Conservation (phyloP, 2,113 vertebrate genomes). For the Pteruthius melanotis region DNA sequence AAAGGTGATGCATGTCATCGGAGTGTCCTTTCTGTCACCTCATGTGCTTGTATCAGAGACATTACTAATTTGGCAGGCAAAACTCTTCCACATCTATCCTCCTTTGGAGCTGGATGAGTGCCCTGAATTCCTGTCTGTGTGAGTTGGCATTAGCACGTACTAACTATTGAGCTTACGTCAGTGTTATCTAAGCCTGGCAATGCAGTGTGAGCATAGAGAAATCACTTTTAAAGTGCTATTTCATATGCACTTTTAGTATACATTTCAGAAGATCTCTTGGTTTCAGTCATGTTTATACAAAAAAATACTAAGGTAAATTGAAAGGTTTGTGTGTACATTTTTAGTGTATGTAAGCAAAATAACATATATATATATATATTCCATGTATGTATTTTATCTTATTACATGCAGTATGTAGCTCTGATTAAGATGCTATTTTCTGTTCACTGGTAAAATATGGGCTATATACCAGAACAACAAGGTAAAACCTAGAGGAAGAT, state of each 20-base stretch:
- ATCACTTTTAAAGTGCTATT: not conserved
- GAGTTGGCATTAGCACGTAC: slow-evolving; percentile 6
- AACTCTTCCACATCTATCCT: slow-evolving; percentile 24
- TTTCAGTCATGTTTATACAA: not conserved
- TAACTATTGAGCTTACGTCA: slow-evolving; percentile 19
- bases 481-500: not conserved
- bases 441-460: not conserved
- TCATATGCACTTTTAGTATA: not conserved
- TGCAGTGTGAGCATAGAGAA: not conserved
- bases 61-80: slow-evolving; percentile 36
- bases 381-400: not conserved
- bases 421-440: not conserved
- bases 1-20: not conserved
- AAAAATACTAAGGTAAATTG: not conserved
- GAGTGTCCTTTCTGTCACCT: slow-evolving; percentile 12
- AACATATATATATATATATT: not conserved
- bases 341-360: not conserved
- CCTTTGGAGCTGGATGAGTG: not conserved
- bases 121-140: slow-evolving; percentile 19
- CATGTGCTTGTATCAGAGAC: not conserved
- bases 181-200: slow-evolving; percentile 15
- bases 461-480: not conserved
- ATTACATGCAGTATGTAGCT: not conserved
- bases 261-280: not conserved
- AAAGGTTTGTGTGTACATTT: not conserved